A percentile compares a stretch with the other conserved stretches of the same genome.
Conservation (phyloP, 2,888 invertebrate species). For the Eupithecia pulchellata region DNA sequence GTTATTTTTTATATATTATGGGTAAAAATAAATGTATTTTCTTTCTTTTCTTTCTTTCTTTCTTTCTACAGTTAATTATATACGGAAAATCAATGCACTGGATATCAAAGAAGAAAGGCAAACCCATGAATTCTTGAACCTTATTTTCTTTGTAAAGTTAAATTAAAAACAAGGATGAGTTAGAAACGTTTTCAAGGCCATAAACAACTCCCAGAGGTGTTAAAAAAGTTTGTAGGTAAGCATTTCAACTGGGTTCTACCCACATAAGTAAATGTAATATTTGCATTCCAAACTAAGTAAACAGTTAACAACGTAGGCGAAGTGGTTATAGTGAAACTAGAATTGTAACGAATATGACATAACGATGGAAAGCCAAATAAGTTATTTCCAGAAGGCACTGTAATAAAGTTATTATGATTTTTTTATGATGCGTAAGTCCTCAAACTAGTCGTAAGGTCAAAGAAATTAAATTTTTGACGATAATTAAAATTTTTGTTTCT, state of each 20-base stretch:
- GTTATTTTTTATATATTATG: no score
- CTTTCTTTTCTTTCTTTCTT: no score
- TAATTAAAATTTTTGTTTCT: no score
- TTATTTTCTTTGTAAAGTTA: not conserved
- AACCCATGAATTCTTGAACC: not conserved
- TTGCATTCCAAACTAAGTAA: not conserved
- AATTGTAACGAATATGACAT: not conserved
- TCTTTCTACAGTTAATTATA: no score
- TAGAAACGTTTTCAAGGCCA: conserved; percentile 3
- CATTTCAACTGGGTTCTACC: not conserved
- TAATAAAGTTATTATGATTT: not conserved
- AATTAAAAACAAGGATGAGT: not conserved
- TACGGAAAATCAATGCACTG: not conserved
- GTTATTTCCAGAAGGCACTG: not conserved
- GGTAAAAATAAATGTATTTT: no score
- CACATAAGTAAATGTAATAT: not conserved
- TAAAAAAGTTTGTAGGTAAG: conserved; percentile 1
- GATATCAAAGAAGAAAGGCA: not conserved
- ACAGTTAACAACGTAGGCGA: not conserved
- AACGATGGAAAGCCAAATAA: not conserved
- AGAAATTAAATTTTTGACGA: no score
- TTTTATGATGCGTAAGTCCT: no score
- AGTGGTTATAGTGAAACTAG: not conserved
- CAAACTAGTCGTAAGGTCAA: no score
- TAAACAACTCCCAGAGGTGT: conserved; percentile 4